These are phyloP conservation scores for Seira musarum DNA, from an alignment of 2,888 invertebrate genomes.

Conservation along the genomic window DNA sequence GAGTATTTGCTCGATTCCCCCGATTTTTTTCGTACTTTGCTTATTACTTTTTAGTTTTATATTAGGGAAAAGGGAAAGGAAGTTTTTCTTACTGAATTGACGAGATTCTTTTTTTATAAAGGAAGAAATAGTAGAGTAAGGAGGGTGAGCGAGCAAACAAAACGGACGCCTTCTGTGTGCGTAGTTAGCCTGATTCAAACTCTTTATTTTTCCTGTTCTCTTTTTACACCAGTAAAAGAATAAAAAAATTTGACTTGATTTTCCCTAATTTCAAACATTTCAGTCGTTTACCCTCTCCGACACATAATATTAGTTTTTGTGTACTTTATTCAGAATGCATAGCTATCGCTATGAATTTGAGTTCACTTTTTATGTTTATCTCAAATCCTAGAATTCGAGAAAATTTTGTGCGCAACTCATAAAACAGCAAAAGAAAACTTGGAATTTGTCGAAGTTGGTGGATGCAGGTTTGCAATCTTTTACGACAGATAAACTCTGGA, in stretches of 20 bases:
- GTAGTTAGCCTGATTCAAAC: not conserved
- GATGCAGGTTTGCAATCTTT: too few relatives aligned
- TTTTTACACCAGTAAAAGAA: conserved; percentile 37
- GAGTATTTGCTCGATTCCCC: conserved; percentile 53
- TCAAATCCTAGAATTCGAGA: too few relatives aligned
- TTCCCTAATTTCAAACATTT: conserved; percentile 48
- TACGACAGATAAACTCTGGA: too few relatives aligned
- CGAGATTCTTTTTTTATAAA: conserved; percentile 41
- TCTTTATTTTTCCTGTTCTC: conserved; percentile 18
- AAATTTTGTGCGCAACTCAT: too few relatives aligned
- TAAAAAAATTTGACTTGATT: conserved; percentile 46
- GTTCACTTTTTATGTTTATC: too few relatives aligned
- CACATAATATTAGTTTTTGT: conserved; percentile 34
- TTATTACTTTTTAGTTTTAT: too few relatives aligned
- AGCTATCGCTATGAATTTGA: too few relatives aligned
- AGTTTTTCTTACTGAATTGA: conserved; percentile 45
- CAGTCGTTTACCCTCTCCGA: conserved; percentile 28
- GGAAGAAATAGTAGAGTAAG: not conserved
- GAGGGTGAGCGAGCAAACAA: not conserved
- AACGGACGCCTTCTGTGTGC: not conserved
- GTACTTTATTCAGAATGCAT: too few relatives aligned
- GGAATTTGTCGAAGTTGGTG: too few relatives aligned
- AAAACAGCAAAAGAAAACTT: too few relatives aligned
- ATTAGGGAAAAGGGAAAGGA: too few relatives aligned
- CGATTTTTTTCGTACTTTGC: conserved; percentile 26